Evolutionary conservation across 1,140 invertebrate genomes (phyloP).

Genomic region (Carcinoscorpius rotundicauda): DNA sequence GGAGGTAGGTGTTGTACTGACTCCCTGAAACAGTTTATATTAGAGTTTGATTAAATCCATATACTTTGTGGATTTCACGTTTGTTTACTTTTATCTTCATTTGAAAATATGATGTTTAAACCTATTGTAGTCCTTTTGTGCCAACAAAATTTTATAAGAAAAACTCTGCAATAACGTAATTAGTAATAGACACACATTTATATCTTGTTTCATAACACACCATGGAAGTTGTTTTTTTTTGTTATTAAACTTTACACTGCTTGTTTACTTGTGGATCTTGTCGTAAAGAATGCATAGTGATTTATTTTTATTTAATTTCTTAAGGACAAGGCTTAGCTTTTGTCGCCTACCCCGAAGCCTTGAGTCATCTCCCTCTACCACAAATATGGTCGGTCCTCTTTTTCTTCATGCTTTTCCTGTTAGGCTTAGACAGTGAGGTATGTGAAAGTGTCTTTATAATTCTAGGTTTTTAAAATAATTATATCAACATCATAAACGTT

Average conservation of each 20-base stretch:
- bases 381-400: conserved; percentile 27
- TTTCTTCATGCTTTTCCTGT: conserved; percentile 26
- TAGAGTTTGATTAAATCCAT: too few species aligned
- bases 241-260: too few species aligned
- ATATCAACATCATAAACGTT: too few species aligned
- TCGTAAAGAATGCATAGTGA: not conserved
- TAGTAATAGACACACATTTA: too few species aligned
- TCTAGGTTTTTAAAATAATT: not conserved
- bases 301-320: not conserved
- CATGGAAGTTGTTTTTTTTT: too few species aligned
- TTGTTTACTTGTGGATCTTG: not conserved
- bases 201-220: too few species aligned
- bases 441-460: not conserved
- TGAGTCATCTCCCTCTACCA: conserved; percentile 14
- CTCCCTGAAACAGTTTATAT: not conserved
- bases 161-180: too few species aligned
- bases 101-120: too few species aligned
- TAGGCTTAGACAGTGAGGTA: conserved; percentile 16
- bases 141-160: too few species aligned
- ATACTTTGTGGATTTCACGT: too few species aligned
- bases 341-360: conserved; percentile 20
- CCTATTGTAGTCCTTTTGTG: too few species aligned
- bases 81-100: too few species aligned
- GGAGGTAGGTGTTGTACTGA: conserved; percentile 4
- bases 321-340: conserved; percentile 22